Evolutionary conservation across 2,888 invertebrate species (phyloP), one percentile per base, ranked within the genome.

Genomic region (Euspilapteryx auroguttella): DNA sequence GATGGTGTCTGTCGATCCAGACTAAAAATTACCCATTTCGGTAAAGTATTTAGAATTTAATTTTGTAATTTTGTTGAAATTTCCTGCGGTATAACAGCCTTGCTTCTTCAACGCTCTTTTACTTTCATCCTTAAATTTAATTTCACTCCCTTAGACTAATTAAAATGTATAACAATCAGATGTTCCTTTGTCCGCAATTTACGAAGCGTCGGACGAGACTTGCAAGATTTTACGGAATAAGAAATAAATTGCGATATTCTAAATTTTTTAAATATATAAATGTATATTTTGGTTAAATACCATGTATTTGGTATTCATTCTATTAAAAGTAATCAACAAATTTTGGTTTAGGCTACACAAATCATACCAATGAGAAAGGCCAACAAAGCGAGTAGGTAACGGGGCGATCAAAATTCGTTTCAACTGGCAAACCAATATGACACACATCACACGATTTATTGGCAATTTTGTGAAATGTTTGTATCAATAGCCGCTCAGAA

Each of bases 81-180:
- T 36, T 33, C 40, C 34, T 41, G 37, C 35, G 38, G 41, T 40
- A 36, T 38, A 42, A 44, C 41, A 40, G 39, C 33, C 37, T 37
- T 35, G 40, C 39, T 37, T 41, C 42, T 35, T 39, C 33, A 21
- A 28, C 29, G 33, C 33, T 32, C 27, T 34, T 34, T 31, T 30
- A 26, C 29, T 28, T 36, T 27, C 30, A 15, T 28, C 27, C 32
- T 25, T 44, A 44, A 54, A 49, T 49, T 47, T 48, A 49, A 51
- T 48, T 48, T 39, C 37, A 44, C 42, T 45, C 37, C 44, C 33
- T 37, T 39, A 37, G 43, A 37, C 42, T 53, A 54, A 56, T 56
- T 56, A 57, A 55, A 57, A 52, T 45, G n/a, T n/a, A 47, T 49
- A 44, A 44, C 47, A 51, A 45, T 48, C 42, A 49, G 48, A 47